Evolutionary conservation across 2,113 vertebrate species (phyloP), one percentile per base, ranked within the genome.

Genomic region (Etheostoma spectabile): DNA sequence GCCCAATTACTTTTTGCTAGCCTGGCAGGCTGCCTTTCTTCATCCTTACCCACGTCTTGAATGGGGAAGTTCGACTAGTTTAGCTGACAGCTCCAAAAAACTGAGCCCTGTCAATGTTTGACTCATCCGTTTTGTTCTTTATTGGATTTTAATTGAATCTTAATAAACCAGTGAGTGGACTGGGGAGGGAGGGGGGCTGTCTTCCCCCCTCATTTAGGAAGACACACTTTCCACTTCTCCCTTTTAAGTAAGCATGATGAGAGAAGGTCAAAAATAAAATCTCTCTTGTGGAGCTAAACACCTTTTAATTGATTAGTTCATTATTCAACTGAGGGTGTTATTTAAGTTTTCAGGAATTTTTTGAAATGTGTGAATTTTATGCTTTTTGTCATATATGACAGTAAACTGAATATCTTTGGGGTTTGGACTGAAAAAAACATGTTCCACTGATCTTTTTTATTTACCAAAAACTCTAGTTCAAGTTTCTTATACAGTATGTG

Each of bases 101-200:
- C 52, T 0, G 56, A 57, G 49, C 55, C 62, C 48, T 35, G 79
- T 30, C 79, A 66, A 59, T 71, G 83, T 78, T 61, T 79, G 63
- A 49, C 64, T 73, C 38, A 33, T 48, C 57, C 52, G 30, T 76
- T 83, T 79, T 83, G 77, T 79, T 62, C 66, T n/a, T n/a, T 64
- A 82, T 82, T 79, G 76, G 84, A 85, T 66, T 86, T 74, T 81
- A 81, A 86, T 90, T 67, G 18, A 88, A 79, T 76, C 72, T 48
- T 12, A 63, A 72, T 84, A 68, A 74, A 60, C 19, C 46, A 30
- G 30, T 30, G 30, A 30, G 30, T 30, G 4, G 30, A 30, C 3
- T 30, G 30, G 30, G 3, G 30, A 27, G 30, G 30, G 30, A 4
- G 30, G 30, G 30, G 30, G 30, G 30, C 2, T 30, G 0, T 30